Base-by-base conservation (phyloP, 2,113 vertebrate species). In the Peromyscus californicus region DNA sequence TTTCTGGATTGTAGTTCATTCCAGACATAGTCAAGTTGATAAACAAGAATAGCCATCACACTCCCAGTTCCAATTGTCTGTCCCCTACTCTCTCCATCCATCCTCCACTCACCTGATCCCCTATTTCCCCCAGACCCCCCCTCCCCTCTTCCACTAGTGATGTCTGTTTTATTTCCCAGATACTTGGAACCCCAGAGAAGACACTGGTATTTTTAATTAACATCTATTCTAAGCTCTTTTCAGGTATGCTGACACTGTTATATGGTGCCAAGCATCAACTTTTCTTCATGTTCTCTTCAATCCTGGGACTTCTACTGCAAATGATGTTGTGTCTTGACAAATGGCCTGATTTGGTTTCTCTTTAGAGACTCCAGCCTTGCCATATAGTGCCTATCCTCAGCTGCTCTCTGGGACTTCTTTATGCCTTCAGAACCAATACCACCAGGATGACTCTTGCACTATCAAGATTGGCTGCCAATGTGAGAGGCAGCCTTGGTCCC, bases 111-210 rank as follows among this genome's bases (percentile, higher is more conserved):
- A 72, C 36, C 19, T 39, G 17, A n/a, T 7, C 36, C n/a, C 70
- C n/a, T 39, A 19, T 39, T 74, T 36, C 8, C 3, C 3, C n/a
- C 7, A 1, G 51, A 1, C n/a, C n/a, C 2, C 16, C 36, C 36
- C 7, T 36, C 12, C 39, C 36, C 36, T 74, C 70, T 39, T 39
- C n/a, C 0, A 74, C 36, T 74, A 2, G 0, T 9, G n/a, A 39
- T 74, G 70, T 10, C 36, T 39, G 4, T 39, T 74, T 17, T 74
- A 39, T 21, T 74, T 39, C 70, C n/a, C 4, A n/a, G 70, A 19
- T 39, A 39, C 70, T 3, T 74, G n/a, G n/a, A 74, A 74, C 70
- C 70, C 19, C n/a, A 74, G 70, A 72, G 36, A 72, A 72, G 36
- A 39, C 10, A 65, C 26, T 11, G 26, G 3, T 65, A 65, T 65